These are phyloP conservation scores for Drosophila acutilabella DNA, from an alignment of 2,888 invertebrate species.

Conservation along the genomic window DNA sequence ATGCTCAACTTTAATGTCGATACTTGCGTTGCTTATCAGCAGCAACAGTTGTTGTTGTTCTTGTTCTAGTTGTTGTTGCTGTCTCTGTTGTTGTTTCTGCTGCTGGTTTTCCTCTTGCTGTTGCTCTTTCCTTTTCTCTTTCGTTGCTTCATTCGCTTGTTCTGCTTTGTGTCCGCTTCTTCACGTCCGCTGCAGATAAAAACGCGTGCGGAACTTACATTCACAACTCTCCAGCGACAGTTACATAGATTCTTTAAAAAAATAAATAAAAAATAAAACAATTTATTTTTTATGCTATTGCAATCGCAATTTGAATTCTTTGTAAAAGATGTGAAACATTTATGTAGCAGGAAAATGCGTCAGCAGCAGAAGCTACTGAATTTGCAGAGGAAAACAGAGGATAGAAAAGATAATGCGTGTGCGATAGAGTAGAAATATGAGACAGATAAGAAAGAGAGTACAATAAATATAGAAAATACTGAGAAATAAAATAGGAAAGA, in stretches of 20 bases:
- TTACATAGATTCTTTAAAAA: constrained; percentile 15
- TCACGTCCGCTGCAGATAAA: constrained; percentile 78
- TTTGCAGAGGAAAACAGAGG: not conserved
- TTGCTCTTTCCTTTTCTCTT: constrained; percentile 3
- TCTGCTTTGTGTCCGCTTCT: constrained; percentile 58
- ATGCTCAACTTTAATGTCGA: constrained; percentile 66
- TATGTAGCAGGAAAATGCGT: constrained; percentile 17
- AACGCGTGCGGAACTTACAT: constrained; percentile 73
- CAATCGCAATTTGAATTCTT: constrained; percentile 4
- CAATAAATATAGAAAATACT: no score
- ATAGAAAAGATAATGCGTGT: not conserved
- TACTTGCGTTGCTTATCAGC: constrained; percentile 63
- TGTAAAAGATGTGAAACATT: not conserved
- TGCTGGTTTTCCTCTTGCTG: constrained; percentile 21
- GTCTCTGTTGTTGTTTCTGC: constrained; percentile 16
- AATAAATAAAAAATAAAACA: not conserved
- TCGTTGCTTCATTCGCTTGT: constrained; percentile 42
- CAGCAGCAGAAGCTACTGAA: constrained; percentile 3
- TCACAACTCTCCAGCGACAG: constrained; percentile 28
- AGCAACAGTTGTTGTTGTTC: constrained; percentile 44
- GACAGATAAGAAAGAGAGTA: no score
- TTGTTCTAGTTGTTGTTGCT: constrained; percentile 20
- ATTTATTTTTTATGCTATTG: constrained; percentile 7
- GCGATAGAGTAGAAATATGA: not conserved
- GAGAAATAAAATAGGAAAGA: no score